phyloP scores from a whole-genome alignment of 2,113 vertebrate genomes.

The Notiomystis cincta region DNA sequence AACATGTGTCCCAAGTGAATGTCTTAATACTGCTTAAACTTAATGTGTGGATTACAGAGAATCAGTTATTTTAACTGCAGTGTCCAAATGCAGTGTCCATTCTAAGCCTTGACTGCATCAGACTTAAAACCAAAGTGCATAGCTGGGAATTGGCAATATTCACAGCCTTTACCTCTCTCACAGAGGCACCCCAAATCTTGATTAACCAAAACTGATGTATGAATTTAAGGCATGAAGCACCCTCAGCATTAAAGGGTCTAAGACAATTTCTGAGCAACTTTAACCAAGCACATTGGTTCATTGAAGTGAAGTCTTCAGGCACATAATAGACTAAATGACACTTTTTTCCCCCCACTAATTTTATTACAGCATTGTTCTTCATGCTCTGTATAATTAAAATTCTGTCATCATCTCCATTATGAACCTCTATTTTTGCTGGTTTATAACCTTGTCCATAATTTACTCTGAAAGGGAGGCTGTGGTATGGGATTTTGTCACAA shows the following conservation, averaged over 20 bases:
- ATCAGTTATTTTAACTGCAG: background rate
- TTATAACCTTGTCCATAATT: slow-evolving; percentile 19
- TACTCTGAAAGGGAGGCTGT: background rate
- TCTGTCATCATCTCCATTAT: slow-evolving; percentile 1
- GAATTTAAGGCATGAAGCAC: background rate
- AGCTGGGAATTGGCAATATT: background rate
- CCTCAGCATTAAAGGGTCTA: background rate
- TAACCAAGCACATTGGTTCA: background rate
- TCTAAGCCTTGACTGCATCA: background rate
- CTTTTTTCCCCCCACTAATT: background rate
- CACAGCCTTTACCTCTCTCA: background rate
- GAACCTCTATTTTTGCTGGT: background rate
- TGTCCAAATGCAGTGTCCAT: background rate
- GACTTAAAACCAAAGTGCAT: background rate
- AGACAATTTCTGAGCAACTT: background rate
- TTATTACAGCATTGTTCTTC: slow-evolving; percentile 19
- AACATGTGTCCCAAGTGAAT: background rate
- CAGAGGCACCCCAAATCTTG: background rate
- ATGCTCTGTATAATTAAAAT: slow-evolving; percentile 25
- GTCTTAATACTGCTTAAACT: background rate
- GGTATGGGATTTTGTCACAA: background rate
- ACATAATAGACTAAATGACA: background rate
- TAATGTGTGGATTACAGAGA: background rate
- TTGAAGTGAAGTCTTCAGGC: background rate
- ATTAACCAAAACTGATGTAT: background rate